Conservation (phyloP, 2,113 vertebrate species). For the Puffinus mauretanicus region DNA sequence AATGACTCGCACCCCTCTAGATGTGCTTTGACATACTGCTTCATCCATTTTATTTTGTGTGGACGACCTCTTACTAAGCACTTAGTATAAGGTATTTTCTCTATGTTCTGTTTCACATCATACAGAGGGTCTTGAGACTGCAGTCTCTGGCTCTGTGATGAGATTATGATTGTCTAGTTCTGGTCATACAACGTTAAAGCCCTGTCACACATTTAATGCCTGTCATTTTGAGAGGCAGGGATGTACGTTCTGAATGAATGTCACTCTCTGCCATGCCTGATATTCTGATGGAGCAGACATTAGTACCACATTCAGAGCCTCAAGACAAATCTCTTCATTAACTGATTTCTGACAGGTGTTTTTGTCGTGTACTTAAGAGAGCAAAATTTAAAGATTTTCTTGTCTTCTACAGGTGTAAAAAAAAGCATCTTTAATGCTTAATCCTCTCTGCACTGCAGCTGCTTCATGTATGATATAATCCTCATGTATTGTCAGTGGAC, state of each 20-base stretch:
- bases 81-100: background rate
- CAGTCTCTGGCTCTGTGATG: background rate
- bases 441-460: constrained; percentile 58
- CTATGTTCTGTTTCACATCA: background rate
- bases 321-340: background rate
- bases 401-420: constrained; percentile 59
- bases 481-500: constrained; percentile 54
- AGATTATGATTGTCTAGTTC: background rate
- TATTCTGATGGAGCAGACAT: background rate
- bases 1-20: background rate
- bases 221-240: background rate
- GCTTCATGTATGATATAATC: constrained; percentile 58
- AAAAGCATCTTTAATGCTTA: constrained; percentile 57
- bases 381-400: constrained; percentile 29
- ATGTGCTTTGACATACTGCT: background rate
- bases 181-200: background rate
- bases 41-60: background rate
- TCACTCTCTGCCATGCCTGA: background rate
- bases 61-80: background rate
- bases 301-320: background rate
- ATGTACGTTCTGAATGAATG: background rate
- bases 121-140: background rate
- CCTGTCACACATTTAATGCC: background rate
- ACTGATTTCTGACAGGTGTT: background rate
- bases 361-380: background rate